Evolutionary conservation across 2,888 invertebrate genomes (phyloP).

Genomic region (Drosophila meridiana): DNA sequence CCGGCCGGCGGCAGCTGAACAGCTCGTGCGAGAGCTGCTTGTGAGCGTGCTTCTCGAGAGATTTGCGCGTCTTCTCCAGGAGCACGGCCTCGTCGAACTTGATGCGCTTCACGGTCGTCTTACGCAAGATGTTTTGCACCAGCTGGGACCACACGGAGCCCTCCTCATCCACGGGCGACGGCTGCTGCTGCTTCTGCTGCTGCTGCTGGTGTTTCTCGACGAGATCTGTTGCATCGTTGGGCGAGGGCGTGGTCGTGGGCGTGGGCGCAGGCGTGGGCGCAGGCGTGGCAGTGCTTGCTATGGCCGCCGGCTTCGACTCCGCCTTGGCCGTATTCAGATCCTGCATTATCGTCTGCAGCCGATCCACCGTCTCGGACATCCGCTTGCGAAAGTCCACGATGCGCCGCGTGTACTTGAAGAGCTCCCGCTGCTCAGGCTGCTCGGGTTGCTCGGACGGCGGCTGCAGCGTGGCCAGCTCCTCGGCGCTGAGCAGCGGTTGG

Average conservation of each 20-base stretch:
- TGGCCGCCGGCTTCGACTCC: background rate
- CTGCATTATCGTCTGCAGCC: constrained; percentile 76
- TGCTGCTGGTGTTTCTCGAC: background rate
- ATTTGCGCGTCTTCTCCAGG: constrained; percentile 88
- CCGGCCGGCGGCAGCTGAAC: constrained; percentile 92
- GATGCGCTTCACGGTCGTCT: constrained; percentile 85
- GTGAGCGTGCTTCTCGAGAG: constrained; percentile 88
- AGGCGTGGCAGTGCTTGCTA: background rate
- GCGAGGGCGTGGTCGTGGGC: too few relatives aligned
- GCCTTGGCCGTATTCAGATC: constrained; percentile 37
- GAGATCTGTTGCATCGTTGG: background rate
- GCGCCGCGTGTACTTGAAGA: constrained; percentile 76
- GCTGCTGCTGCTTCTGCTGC: constrained; percentile 1
- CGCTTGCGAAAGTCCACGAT: constrained; percentile 78
- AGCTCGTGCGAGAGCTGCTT: constrained; percentile 88
- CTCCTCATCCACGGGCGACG: constrained; percentile 15
- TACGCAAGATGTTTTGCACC: constrained; percentile 87
- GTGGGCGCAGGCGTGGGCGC: too few relatives aligned
- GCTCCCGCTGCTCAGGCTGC: constrained; percentile 37
- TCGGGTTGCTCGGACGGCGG: constrained; percentile 14
- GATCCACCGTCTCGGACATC: constrained; percentile 80
- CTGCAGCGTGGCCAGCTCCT: constrained; percentile 56
- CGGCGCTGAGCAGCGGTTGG: constrained; percentile 59
- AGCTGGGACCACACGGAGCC: constrained; percentile 86
- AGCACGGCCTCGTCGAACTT: constrained; percentile 90